Evolutionary conservation across 23 tunicate genomes (phyloP), one percentile per base, ranked within the genome.

Genomic region (Ciona savignyi): DNA sequence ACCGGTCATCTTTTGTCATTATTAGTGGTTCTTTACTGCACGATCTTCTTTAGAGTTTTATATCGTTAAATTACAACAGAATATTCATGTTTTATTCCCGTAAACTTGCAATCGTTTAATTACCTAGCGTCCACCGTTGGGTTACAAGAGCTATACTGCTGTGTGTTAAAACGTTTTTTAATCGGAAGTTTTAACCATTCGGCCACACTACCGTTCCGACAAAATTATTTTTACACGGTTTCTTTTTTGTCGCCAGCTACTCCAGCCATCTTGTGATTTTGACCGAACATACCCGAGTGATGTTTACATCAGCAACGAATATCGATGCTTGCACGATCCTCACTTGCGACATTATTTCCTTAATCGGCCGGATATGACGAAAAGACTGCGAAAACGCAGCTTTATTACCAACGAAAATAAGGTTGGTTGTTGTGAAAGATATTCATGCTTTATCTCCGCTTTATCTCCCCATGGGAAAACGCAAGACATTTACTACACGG

Each of bases 271-370:
- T 21, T 78, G 91, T 34, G 82, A 85, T 51, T 85, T 85, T 29
- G 91, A 85, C 64, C 84, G 84, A 29, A 78, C 91, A 6, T 68
- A 69, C 51, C 78, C 91, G 2, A 80, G 84, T 28, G 84, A 85
- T 27, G 82, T 78, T n/a, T 85, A 85, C 74, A 71, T 85, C 67
- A 68, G 91, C 27, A 78, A 72, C 73, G 81, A 72, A 49, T 85
- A 85, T 62, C 66, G 82, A 42, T 85, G 91, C 35, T 56, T 85
- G 28, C 79, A 85, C 35, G 91, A 85, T 32, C 79, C 78, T 20
- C 80, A 78, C 51, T 30, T 85, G 69, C 68, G 78, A 23, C 34
- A 67, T 21, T 85, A 71, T 76, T 85, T 78, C 79, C 65, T 35
- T 19, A 48, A 78, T 31, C 63, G 68, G 51, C 62, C 72, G 1